A percentile compares a stretch with the other conserved stretches of the same genome.
Evolutionary conservation across 2,797 vertebrate species (phyloP).

Genomic region (Eospalax fontanierii): DNA sequence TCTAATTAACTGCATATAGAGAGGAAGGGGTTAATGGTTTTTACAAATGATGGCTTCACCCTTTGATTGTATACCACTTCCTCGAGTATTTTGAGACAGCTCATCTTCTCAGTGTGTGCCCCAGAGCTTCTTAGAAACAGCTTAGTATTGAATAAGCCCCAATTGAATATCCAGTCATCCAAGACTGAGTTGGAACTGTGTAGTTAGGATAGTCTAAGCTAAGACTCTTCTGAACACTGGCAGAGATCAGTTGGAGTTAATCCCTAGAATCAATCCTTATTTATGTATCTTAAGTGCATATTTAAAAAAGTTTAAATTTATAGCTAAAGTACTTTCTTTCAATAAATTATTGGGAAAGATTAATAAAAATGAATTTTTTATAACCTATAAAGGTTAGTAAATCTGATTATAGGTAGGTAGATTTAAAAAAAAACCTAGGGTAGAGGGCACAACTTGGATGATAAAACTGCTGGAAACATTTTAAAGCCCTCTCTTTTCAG

Average conservation of each 20-base stretch:
- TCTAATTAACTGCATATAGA: slow-evolving; percentile 27
- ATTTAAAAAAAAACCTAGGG: neutral
- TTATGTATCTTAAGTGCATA: slow-evolving; percentile 38
- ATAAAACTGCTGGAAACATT: slow-evolving; percentile 6
- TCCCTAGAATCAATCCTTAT: neutral
- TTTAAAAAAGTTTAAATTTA: slow-evolving; percentile 52
- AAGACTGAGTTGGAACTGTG: neutral
- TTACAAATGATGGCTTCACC: neutral
- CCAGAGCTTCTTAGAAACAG: neutral
- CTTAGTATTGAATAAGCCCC: slow-evolving; percentile 25
- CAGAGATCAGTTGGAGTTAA: neutral
- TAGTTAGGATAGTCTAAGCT: neutral
- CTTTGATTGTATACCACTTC: neutral
- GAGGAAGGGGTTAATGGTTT: slow-evolving; percentile 6
- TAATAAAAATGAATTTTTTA: slow-evolving; percentile 3
- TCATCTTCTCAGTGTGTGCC: neutral
- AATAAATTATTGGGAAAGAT: slow-evolving; percentile 37
- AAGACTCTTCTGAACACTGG: neutral
- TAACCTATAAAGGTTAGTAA: slow-evolving; percentile 3
- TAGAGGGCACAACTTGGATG: neutral
- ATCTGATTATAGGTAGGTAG: slow-evolving; percentile 13
- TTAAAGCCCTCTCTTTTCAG: neutral
- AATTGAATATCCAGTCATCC: neutral
- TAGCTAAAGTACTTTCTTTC: slow-evolving; percentile 24
- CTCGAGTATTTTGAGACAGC: neutral